Base-by-base conservation (phyloP, 2,113 vertebrate genomes). In the Thoracochromis brauschi region DNA sequence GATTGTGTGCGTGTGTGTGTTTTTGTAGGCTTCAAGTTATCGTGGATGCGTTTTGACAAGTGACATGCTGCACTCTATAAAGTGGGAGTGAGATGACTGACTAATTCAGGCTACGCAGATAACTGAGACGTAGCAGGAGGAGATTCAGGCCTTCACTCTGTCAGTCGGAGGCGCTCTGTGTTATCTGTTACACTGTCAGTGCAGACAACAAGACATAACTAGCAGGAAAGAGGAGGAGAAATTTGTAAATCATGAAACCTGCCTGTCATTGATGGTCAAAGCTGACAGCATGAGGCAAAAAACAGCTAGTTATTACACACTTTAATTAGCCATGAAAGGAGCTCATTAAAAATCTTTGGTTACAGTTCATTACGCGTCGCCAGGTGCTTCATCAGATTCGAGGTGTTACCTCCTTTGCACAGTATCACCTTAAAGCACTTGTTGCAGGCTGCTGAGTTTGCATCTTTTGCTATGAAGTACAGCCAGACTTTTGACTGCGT, bases 41-140 rank as follows among this genome's bases (percentile, higher is more conserved):
- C 3, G 8, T 9, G 83, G 91, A 94, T 92, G 58, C 31, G 85
- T 91, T 90, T 88, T 94, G 95, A 95, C 93, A 95, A 93, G 90
- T 93, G 94, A 93, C 90, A 91, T 31, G 58, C 83, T 83, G 86
- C 90, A 84, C 88, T 90, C 75, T 75, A 85, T 82, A 93, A 90
- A 93, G 91, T 91, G 71, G 79, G 29, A 87, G 82, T 35, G 89
- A 87, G 86, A 93, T 87, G 91, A 93, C 89, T 85, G 93, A 91
- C 88, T 94, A 93, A 94, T 90, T 92, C 92, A 87, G 91, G 83
- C 81, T 89, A 85, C 4, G 31, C 14, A 85, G 86, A 90, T 93
- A 94, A 94, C 90, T 63, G 93, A 93, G 92, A 90, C 19, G 42
- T 87, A 89, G 88, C 81, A 80, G 87, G 80, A 79, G 82, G 75